These are phyloP conservation scores for Calyptomena viridis DNA, from an alignment of 2,113 vertebrate genomes.

Conservation along the genomic window DNA sequence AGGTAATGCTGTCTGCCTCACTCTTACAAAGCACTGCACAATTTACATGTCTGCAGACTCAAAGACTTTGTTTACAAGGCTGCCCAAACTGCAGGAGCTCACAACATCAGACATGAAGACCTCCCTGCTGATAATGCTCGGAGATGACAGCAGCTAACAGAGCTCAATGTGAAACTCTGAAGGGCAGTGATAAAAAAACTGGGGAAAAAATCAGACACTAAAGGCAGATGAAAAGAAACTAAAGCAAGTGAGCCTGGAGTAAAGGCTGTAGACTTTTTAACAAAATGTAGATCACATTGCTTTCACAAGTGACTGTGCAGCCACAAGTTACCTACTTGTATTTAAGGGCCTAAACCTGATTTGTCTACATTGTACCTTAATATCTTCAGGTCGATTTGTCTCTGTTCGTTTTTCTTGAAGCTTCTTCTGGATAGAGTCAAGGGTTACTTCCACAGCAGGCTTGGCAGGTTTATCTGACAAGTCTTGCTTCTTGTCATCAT, in stretches of 20 bases:
- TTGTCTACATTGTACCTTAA: slow-evolving; percentile 80
- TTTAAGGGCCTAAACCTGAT: not conserved
- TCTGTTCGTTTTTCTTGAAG: slow-evolving; percentile 92
- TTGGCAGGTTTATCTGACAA: slow-evolving; percentile 82
- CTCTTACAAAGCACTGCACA: not conserved
- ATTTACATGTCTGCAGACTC: not conserved
- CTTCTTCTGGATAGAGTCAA: slow-evolving; percentile 87
- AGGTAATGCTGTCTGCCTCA: not conserved
- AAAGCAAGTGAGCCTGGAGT: not conserved
- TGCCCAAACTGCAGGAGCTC: not conserved
- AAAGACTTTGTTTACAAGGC: slow-evolving; percentile 15
- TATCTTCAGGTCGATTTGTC: slow-evolving; percentile 86
- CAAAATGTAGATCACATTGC: not conserved
- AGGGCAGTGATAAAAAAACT: not conserved
- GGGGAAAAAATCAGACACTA: not conserved
- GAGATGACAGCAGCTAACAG: not conserved
- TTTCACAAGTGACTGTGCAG: not conserved
- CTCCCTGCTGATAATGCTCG: not conserved
- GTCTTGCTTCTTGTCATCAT: slow-evolving; percentile 75
- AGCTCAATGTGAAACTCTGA: not conserved
- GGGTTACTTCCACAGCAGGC: slow-evolving; percentile 86
- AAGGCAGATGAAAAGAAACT: not conserved
- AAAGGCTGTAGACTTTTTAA: not conserved
- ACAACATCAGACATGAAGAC: not conserved
- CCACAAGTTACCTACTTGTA: not conserved